Conservation (phyloP, 2,797 vertebrate species). For the Enoplosus armatus region DNA sequence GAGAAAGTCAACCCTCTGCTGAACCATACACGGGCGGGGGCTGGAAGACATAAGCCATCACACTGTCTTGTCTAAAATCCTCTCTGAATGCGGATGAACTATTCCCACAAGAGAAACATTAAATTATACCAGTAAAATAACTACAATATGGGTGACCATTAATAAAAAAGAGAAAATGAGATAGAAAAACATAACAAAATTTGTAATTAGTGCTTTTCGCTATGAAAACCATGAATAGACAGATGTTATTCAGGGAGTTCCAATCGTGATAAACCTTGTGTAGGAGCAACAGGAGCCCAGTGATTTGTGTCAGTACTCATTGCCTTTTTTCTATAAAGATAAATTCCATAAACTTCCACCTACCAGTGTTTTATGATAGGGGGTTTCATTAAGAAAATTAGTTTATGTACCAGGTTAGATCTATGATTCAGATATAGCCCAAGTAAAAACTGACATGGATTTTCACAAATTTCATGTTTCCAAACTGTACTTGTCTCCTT, state of each 20-base stretch:
- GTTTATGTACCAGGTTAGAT: neutral
- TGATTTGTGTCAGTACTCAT: neutral
- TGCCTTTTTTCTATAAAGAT: neutral
- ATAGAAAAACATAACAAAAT: no score
- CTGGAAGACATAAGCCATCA: slow-evolving; percentile 21
- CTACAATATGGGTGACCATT: slow-evolving; percentile 8
- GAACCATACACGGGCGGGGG: slow-evolving; percentile 30
- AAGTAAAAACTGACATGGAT: neutral
- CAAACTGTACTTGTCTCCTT: neutral
- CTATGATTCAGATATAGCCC: neutral
- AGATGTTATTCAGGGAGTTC: neutral
- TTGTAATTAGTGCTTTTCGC: neutral
- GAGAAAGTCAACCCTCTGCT: slow-evolving; percentile 43
- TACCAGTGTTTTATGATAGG: neutral
- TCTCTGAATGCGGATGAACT: slow-evolving; percentile 24
- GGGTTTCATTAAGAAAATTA: neutral
- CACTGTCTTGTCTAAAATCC: slow-evolving; percentile 28
- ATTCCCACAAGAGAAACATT: neutral
- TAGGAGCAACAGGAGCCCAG: neutral
- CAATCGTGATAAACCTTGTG: neutral
- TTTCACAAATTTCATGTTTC: neutral
- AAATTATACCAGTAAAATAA: neutral
- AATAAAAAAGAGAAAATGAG: no score
- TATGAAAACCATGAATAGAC: slow-evolving; percentile 1
- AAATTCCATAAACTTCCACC: neutral